A percentile compares a stretch with the other conserved stretches of the same genome.
Evolutionary conservation across 2,113 vertebrate species (phyloP).

Genomic region (Probosciger aterrimus): DNA sequence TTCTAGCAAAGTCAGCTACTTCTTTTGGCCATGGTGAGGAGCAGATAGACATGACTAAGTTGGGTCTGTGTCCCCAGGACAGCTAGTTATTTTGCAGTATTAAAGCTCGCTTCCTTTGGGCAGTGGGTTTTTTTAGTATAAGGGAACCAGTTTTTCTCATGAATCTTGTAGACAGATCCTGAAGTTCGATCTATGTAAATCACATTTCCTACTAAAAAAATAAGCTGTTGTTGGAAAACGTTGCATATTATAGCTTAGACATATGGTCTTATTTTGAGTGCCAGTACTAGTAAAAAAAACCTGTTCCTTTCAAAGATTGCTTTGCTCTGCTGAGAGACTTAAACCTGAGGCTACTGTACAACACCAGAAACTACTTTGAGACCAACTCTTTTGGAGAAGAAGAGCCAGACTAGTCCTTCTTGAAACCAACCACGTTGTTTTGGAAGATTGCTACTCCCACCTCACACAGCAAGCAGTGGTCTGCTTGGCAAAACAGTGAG

Average conservation of each 20-base stretch:
- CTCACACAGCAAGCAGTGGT: background rate
- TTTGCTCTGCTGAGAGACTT: background rate
- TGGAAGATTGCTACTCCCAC: background rate
- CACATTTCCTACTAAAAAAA: conserved; percentile 36
- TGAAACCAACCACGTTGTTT: background rate
- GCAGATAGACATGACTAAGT: background rate
- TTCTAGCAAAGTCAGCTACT: background rate
- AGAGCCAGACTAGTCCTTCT: background rate
- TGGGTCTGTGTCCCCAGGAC: background rate
- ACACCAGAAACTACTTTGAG: background rate
- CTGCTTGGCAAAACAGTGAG: background rate
- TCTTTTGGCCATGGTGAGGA: background rate
- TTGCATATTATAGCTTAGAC: conserved; percentile 38
- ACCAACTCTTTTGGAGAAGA: background rate
- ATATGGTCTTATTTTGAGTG: conserved; percentile 25
- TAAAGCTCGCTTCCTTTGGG: background rate
- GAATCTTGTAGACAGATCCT: background rate
- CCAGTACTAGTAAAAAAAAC: conserved; percentile 13
- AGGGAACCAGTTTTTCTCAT: conserved; percentile 2
- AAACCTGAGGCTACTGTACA: background rate
- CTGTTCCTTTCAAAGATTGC: background rate
- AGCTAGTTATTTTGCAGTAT: background rate
- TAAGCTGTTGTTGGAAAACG: conserved; percentile 21
- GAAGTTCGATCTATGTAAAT: conserved; percentile 7
- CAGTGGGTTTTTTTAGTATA: background rate